Base-by-base conservation (phyloP, 1,140 invertebrate genomes). In the Chironomus striatipennis region DNA sequence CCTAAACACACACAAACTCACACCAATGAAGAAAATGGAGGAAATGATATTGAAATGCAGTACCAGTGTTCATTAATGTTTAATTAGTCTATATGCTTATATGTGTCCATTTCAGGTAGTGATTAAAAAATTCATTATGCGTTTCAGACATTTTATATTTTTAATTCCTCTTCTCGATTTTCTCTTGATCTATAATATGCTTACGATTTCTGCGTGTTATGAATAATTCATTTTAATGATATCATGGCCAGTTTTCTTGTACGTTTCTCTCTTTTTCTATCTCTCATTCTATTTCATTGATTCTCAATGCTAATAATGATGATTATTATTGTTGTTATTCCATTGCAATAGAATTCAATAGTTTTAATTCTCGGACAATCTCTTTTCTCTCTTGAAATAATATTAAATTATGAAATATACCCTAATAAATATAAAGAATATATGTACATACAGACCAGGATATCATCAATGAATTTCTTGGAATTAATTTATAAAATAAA, bases 211-310 rank as follows among this genome's bases (percentile, higher is more conserved):
- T n/a, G n/a, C 47, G 47, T 57, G 47, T n/a, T n/a, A 57, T 57
- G 47, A 57, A 57, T 57, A 57, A 57, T 57, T 57, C 47, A 57
- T 57, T 57, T 34, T 57, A 57, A 57, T 57, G 47, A 57, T 57
- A 57, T 57, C 12, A n/a, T 57, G 47, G 47, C 12, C 12, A 57
- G 47, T 57, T 57, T 57, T n/a, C 12, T 57, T 57, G 12, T 57
- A n/a, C n/a, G n/a, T 2, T 57, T 57, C 47, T 57, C n/a, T 12
- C n/a, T n/a, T n/a, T n/a, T n/a, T 57, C n/a, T 12, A 12, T 57
- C 5, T 47, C 7, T 47, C 15, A 47, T 47, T n/a, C n/a, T 57
- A 5, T n/a, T 57, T 57, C 47, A 57, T 57, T 57, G 47, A 57
- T 57, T 57, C 47, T 15, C 47, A n/a, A 1, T 15, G 47, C 24